A percentile compares a stretch with the other conserved stretches of the same genome.
Evolutionary conservation across 2,888 invertebrate genomes (phyloP).

Genomic region (Mycogona germanica): DNA sequence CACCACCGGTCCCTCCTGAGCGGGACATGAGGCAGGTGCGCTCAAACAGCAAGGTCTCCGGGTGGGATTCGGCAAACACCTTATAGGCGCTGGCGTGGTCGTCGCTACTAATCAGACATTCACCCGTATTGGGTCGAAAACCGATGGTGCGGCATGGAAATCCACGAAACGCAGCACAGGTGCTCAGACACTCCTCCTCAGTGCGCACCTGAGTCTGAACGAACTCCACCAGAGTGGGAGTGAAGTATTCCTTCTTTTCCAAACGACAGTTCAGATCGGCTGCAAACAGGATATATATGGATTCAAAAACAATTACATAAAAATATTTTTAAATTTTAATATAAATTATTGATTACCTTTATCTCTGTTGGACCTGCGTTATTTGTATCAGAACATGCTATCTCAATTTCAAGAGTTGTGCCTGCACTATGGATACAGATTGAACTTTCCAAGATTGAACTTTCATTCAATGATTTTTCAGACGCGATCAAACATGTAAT

Average conservation of each 20-base stretch:
- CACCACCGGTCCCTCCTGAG: not conserved
- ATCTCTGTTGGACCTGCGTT: too few relatives aligned
- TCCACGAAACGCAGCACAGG: slow-evolving; percentile 10
- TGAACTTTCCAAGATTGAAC: too few relatives aligned
- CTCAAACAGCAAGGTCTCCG: slow-evolving; percentile 12
- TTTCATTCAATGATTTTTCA: too few relatives aligned
- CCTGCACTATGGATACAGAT: too few relatives aligned
- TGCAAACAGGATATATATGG: slow-evolving; percentile 17
- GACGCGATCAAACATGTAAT: too few relatives aligned
- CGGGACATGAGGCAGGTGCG: slow-evolving; percentile 6
- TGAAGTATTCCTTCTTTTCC: slow-evolving; percentile 28
- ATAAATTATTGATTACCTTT: not conserved
- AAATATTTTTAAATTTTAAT: not conserved
- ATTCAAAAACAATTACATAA: not conserved
- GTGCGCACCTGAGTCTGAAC: slow-evolving; percentile 19
- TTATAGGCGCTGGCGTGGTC: slow-evolving; percentile 11
- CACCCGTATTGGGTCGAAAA: slow-evolving; percentile 16
- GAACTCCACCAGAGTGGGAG: slow-evolving; percentile 18
- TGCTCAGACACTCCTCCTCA: slow-evolving; percentile 19
- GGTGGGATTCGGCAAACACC: slow-evolving; percentile 8
- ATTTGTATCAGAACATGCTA: too few relatives aligned
- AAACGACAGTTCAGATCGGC: slow-evolving; percentile 30
- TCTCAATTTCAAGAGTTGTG: too few relatives aligned
- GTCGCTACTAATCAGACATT: slow-evolving; percentile 19
- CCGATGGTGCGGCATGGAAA: slow-evolving; percentile 19